Base-by-base conservation (phyloP, 2,113 vertebrate genomes). In the Calyptomena viridis region DNA sequence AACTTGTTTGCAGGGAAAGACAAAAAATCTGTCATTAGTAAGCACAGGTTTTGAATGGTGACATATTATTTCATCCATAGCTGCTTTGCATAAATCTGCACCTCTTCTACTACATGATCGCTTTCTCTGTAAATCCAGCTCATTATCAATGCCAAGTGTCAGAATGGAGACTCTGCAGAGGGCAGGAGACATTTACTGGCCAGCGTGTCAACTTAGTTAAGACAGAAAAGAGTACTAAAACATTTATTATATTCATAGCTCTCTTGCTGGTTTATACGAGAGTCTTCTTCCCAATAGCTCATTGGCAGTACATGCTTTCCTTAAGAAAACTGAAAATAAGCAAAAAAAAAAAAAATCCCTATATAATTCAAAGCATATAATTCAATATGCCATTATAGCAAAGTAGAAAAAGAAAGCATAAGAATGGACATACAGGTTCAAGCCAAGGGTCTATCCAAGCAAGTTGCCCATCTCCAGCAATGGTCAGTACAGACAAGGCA, bases 281-380 rank as follows among this genome's bases (percentile, higher is more conserved):
- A 59, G 12, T 23, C 18, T 74, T 53, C 28, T 46, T 28, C 31
- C 46, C 24, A 44, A 14, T 17, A 37, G 9, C 16, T 67, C 47
- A 30, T 49, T 22, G 44, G 16, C 40, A 49, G 18, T 53, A 27
- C 21, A 16, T 78, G 0, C 39, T 83, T 94, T 85, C 50, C 24
- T 63, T 74, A 74, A 53, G 74, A 82, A 75, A 24, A 78, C 40
- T 71, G n/a, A 78, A 87, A 78, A 87, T 73, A 79, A 59, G 10
- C 2, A 17, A 14, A 71, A 66, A 56, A 55, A 44, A 6, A 19
- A 20, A n/a, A 46, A 67, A 66, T 30, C 12, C 55, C 35, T 3
- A 14, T 20, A 10, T 46, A 52, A 66, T 49, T 68, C 46, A 58
- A 74, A 92, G 24, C n/a, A n/a, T n/a, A n/a, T n/a, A n/a, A n/a